Base-by-base conservation (phyloP, 2,888 invertebrate genomes). In the Drosophila nigricruria region DNA sequence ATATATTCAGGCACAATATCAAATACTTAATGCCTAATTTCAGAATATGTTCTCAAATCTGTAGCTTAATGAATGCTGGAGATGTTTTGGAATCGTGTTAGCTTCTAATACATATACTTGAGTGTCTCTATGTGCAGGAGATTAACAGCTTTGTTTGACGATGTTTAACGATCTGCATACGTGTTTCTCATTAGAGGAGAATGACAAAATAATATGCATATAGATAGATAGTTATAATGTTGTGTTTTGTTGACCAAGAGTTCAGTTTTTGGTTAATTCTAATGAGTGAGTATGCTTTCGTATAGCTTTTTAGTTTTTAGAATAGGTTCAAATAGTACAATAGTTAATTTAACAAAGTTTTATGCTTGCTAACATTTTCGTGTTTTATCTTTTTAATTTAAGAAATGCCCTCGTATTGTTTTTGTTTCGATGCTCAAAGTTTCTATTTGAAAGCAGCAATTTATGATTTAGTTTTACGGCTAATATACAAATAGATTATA, bases 191-290 rank as follows among this genome's bases (percentile, higher is more conserved):
- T 57, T 18, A 30, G 49, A 57, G 45, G 52, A 59, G 57, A 68
- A 59, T 63, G 73, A 73, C 73, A 68, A 60, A 78, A 73, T 60
- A 67, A 62, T 58, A 71, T 59, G 49, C 38, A 43, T 64, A 30
- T 57, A 32, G 38, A 25, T 63, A 38, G 54, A 65, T 68, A 65
- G 47, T 53, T 73, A 70, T 66, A 61, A 62, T 54, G 47, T 32
- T 23, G 18, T 32, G 20, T 20, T 32, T 32, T 32, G 50, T 50
- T 81, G 90, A 81, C 88, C 88, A 88, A 89, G 88, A 86, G 88
- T 89, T 88, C 81, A 85, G 88, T 82, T 81, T 81, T 82, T 88
- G 88, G 88, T 88, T 86, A 82, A 73, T 84, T 75, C 75, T 88
- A 82, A 71, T 72, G 76, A 70, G 54, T 77, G 73, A 80, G 80